Base-by-base conservation (phyloP, 1,140 invertebrate genomes). In the Anastrepha ludens region DNA sequence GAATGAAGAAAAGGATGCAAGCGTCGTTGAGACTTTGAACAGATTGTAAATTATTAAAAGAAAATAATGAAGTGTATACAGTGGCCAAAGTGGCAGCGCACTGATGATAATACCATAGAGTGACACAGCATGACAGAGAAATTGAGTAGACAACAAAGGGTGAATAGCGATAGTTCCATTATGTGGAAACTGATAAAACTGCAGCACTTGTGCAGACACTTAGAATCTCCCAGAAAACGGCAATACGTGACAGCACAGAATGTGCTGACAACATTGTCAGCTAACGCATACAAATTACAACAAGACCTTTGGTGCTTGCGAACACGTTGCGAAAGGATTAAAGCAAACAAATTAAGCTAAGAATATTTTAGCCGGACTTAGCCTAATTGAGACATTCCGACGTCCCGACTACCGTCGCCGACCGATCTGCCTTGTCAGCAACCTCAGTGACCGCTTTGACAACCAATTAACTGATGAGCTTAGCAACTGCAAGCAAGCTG, bases 401-500 rank as follows among this genome's bases (percentile, higher is more conserved):
- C 44, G 0, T 17, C 13, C 60, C 8, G 60, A 15, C n/a, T n/a
- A 5, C 60, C 13, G 2, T 11, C n/a, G 20, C 47, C n/a, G 6
- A 55, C 41, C 15, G 17, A 29, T 29, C 29, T 29, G 29, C 29
- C 29, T 29, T 29, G 29, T 17, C 47, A 58, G n/a, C 74, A 81
- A 81, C n/a, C 47, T 81, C 74, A 20, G n/a, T 81, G 47, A 81
- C 74, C 44, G 47, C 50, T 81, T 55, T 81, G 74, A 81, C 74
- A 81, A 81, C 74, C 74, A 81, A 81, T 81, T 81, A 81, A 81
- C 47, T 47, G 47, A 55, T 15, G 44, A 81, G 74, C 74, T 81
- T 55, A 81, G 74, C 74, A 81, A 47, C 50, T 55, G 50, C 17
- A 81, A 81, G 74, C 55, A 9, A 44, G 4, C 67, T 13, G 50